Conservation (phyloP, 2,113 vertebrate species). For the Pristiophorus japonicus region DNA sequence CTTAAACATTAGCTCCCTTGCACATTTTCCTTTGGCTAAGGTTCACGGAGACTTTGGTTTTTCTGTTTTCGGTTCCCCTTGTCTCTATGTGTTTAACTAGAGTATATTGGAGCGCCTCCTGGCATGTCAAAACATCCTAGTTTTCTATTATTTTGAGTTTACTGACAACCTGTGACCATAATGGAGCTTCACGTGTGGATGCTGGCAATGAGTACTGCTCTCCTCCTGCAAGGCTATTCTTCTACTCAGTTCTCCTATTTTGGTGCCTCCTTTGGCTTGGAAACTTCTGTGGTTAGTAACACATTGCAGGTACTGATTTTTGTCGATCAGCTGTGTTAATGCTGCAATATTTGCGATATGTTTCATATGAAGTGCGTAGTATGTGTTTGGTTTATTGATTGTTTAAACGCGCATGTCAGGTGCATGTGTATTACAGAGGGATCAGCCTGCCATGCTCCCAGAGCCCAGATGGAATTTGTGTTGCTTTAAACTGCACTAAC, state of each 20-base stretch:
- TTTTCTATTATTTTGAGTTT: not conserved
- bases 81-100: not conserved
- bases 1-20: not conserved
- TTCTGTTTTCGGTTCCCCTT: not conserved
- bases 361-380: not conserved
- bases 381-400: not conserved
- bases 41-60: not conserved
- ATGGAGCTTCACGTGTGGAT: not conserved
- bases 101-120: not conserved
- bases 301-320: constrained; percentile 10
- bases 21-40: not conserved
- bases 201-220: not conserved
- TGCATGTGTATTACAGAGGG: constrained; percentile 13
- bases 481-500: constrained; percentile 14
- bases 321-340: not conserved
- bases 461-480: not conserved
- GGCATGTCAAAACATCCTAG: not conserved
- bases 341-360: not conserved
- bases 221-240: not conserved
- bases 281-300: not conserved
- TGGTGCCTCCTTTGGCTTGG: not conserved
- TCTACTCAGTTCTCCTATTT: constrained; percentile 1
- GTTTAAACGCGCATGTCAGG: constrained; percentile 17
- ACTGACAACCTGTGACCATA: not conserved
- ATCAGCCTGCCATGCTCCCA: not conserved